Conservation (phyloP, 2,888 invertebrate species). For the Chymomyza fuscimana region DNA sequence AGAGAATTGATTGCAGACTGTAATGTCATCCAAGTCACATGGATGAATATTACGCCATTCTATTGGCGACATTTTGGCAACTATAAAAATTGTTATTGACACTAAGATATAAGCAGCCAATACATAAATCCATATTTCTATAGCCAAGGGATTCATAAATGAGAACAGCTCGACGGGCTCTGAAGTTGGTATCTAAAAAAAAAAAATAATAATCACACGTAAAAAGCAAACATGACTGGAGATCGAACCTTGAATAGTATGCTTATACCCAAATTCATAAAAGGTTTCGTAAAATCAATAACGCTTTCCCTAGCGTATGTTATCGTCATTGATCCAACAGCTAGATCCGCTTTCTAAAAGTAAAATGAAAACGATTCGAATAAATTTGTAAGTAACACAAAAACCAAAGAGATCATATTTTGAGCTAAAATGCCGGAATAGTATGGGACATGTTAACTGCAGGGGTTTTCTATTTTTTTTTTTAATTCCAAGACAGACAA, state of each 20-base stretch:
- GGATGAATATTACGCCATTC: constrained; percentile 89
- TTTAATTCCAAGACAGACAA: too few species aligned
- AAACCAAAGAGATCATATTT: background rate
- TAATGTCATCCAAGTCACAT: constrained; percentile 80
- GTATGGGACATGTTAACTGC: too few species aligned
- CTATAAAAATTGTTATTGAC: constrained; percentile 88
- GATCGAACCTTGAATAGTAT: constrained; percentile 88
- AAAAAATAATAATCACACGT: background rate
- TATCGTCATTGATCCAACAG: constrained; percentile 94
- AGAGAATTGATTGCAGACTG: constrained; percentile 88
- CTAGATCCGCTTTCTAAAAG: constrained; percentile 90
- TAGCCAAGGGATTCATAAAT: constrained; percentile 92
- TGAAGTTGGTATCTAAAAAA: constrained; percentile 84
- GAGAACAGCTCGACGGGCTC: constrained; percentile 88
- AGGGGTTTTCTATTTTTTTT: too few species aligned
- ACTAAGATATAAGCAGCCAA: constrained; percentile 90
- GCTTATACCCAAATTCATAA: constrained; percentile 94
- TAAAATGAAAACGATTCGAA: background rate
- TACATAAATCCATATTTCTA: constrained; percentile 93
- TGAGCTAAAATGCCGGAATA: too few species aligned
- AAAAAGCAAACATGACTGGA: background rate
- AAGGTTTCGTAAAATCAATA: constrained; percentile 95
- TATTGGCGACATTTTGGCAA: constrained; percentile 89
- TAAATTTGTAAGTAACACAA: background rate
- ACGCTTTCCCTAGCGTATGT: constrained; percentile 93